Base-by-base conservation (phyloP, 2,113 vertebrate genomes). In the Nestor notabilis region DNA sequence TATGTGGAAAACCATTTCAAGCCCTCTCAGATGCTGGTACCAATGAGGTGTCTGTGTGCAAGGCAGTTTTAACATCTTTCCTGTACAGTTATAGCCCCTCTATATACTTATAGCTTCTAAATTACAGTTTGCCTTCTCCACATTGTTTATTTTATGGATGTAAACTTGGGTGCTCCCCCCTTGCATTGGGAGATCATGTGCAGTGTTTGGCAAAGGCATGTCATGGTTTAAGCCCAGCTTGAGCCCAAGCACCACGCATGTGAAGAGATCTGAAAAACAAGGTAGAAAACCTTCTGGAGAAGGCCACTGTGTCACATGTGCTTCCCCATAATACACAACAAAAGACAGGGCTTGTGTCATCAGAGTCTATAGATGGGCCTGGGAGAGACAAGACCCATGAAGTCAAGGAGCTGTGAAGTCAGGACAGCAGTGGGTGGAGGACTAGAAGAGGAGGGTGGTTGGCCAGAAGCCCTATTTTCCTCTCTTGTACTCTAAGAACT, bases 221-320 rank as follows among this genome's bases (percentile, higher is more conserved):
- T 39, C 11, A 11, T 39, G 39, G 39, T 39, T 39, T 39, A 39
- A 39, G 39, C 39, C 11, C 39, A 39, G 39, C 39, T 39, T 39
- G 11, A 39, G 39, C 39, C 9, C 17, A 17, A 77, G 39, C 6
- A n/a, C 41, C 10, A 7, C 1, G 11, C 2, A 14, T 0, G 0
- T 16, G 35, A 65, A 55, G 16, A 66, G 11, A 41, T 39, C 20
- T 53, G 55, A 74, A 78, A 66, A 93, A 25, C 5, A 37, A 70
- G 6, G 9, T 12, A 21, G 7, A n/a, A 86, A 80, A 53, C 8
- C 21, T 24, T 50, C 29, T 52, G 37, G 37, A 79, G 41, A 69
- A 87, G n/a, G 13, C 6, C 18, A 23, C 6, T 15, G 11, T 17
- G 15, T n/a, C n/a, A 37, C 14, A 31, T 11, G 18, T 66, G 8